phyloP scores from a whole-genome alignment of 2,797 vertebrate genomes.

The Mormyrops boulengeri region DNA sequence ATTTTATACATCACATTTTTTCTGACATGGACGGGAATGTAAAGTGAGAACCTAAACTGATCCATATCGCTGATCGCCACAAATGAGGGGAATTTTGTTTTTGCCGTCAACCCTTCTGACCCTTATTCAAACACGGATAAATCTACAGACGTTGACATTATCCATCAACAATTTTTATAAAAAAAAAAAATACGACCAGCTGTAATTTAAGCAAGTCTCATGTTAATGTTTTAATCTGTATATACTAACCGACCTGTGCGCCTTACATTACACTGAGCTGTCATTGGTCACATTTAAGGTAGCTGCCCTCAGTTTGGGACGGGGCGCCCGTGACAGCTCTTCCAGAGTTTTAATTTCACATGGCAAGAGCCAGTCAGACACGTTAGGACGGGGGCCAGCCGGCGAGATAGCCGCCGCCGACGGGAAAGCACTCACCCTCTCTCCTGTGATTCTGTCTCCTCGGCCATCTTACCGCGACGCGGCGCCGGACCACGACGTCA shows the following conservation, averaged over 20 bases:
- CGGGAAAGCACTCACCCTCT: conserved; percentile 45
- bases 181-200: background rate
- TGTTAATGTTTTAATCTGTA: background rate
- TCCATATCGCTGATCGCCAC: background rate
- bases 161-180: background rate
- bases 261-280: background rate
- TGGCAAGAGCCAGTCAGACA: background rate
- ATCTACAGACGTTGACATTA: background rate
- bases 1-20: background rate
- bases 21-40: background rate
- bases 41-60: background rate
- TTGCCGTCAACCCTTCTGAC: background rate
- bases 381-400: background rate
- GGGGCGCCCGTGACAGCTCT: background rate
- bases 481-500: conserved; percentile 33
- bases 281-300: background rate
- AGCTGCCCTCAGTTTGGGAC: background rate
- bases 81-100: too few relatives aligned
- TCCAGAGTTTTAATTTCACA: background rate
- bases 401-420: background rate
- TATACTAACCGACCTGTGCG: background rate
- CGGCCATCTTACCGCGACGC: conserved; percentile 50
- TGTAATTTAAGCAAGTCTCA: background rate
- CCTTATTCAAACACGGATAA: background rate
- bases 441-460: conserved; percentile 24